Base-by-base conservation (phyloP, 2,888 invertebrate species). In the Lomographa bimaculata region DNA sequence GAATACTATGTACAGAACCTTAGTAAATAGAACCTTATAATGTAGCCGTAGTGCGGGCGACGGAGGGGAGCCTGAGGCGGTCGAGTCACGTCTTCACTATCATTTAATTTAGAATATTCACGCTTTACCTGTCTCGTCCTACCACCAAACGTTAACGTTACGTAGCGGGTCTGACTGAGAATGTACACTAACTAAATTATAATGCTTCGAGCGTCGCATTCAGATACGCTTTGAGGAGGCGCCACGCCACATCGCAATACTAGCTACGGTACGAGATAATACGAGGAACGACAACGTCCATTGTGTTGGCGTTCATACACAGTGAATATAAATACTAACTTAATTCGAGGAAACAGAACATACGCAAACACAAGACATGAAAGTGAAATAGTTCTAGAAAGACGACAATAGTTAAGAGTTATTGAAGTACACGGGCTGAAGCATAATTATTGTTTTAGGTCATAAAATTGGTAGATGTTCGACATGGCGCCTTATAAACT, bases 71-170 rank as follows among this genome's bases (percentile, higher is more conserved):
- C 28, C 10, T 12, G 23, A 24, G 35, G 69, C 71, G 66, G 57
- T 9, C 64, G 68, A 27, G 27, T 50, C 58, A 17, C 76, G 73
- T 59, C 76, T 75, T 72, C 65, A 71, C 77, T 82, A 78, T 52
- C 40, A 45, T 44, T 39, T 83, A 83, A 79, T 85, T 85, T 84
- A 84, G 84, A 84, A 84, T 84, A 44, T 79, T 72, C 32, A 54
- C 54, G 73, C 79, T 50, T 48, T 48, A 84, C 84, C 81, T 81
- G 79, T 18, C 40, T 42, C 38, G 26, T 17, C 6, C 19, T 48
- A 26, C 10, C 40, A 29, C 35, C 48, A 37, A 3, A 18, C 37
- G n/a, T 29, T 29, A 24, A 9, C 9, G 24, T 18, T 23, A 21
- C 20, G 24, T 7, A 20, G 10, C 29, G 20, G 20, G 19, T 10